A percentile compares a stretch with the other conserved stretches of the same genome.
These are phyloP conservation scores for Arion vulgaris DNA, from an alignment of 1,140 invertebrate species.

Conservation along the genomic window DNA sequence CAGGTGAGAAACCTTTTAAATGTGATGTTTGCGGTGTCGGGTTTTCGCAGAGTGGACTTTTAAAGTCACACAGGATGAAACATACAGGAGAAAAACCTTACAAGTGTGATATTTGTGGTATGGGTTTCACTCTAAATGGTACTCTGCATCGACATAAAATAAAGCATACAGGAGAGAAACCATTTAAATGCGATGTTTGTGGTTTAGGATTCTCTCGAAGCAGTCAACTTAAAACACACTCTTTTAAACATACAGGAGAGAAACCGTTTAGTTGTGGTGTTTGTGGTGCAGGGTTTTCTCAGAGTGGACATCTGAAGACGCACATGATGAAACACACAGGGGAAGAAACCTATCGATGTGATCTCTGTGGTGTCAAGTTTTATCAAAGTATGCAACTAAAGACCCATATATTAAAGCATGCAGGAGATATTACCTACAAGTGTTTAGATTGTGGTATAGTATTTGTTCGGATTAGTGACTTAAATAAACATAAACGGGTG, in stretches of 20 bases:
- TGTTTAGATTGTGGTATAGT: neutral
- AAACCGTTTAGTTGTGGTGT: neutral
- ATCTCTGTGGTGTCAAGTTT: neutral
- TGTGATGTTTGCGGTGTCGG: conserved; percentile 2
- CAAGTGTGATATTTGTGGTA: conserved; percentile 9
- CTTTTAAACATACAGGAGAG: conserved; percentile 14
- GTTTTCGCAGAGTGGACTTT: neutral
- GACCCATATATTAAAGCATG: neutral
- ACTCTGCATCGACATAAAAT: neutral
- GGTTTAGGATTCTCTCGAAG: neutral
- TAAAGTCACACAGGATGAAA: neutral
- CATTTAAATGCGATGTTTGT: neutral
- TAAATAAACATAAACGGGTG: neutral
- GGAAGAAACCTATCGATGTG: neutral
- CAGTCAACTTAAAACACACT: neutral
- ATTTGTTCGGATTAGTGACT: neutral
- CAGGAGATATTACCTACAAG: neutral
- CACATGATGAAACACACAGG: neutral
- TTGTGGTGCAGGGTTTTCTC: neutral
- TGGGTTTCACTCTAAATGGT: neutral
- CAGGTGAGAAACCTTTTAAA: conserved; percentile 22
- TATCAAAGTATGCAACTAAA: neutral
- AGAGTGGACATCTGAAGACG: neutral
- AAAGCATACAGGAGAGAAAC: conserved; percentile 8
- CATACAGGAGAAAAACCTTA: conserved; percentile 15